Evolutionary conservation across 2,797 vertebrate species (phyloP).

Genomic region (Neosilurus hyrtlii): DNA sequence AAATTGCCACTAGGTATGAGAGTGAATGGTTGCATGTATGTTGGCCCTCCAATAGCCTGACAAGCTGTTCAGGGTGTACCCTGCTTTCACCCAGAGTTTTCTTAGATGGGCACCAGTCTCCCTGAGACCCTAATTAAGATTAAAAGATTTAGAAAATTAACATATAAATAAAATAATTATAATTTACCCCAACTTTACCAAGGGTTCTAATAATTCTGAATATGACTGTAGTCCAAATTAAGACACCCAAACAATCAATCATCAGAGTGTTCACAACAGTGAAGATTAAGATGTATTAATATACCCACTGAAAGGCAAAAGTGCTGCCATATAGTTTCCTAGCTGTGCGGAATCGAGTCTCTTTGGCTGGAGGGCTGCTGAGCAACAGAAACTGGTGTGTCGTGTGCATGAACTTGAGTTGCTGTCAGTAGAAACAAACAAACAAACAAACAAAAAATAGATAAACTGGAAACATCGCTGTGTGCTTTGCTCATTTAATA

Average conservation of each 20-base stretch:
- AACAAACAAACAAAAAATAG: not conserved
- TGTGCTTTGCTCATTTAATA: not conserved
- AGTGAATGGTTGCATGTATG: no score
- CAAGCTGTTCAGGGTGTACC: no score
- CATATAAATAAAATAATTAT: not conserved
- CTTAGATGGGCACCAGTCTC: no score
- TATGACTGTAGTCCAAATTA: not conserved
- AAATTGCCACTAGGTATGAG: no score
- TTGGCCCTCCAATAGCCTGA: no score
- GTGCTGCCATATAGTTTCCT: constrained; percentile 93
- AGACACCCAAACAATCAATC: not conserved
- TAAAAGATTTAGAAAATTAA: no score
- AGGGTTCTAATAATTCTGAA: not conserved
- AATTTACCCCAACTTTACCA: not conserved
- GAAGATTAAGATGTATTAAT: not conserved
- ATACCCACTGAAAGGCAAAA: constrained; percentile 95
- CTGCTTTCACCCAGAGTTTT: no score
- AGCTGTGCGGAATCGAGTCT: constrained; percentile 89
- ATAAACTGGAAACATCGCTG: not conserved
- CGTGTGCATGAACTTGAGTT: constrained; percentile 97
- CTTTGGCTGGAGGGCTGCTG: constrained; percentile 94
- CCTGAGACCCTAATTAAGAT: no score
- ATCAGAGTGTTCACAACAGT: not conserved
- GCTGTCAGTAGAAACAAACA: constrained; percentile 72
- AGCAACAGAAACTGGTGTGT: constrained; percentile 96